Evolutionary conservation across 2,888 invertebrate species (phyloP).

Genomic region (Myopa tessellatipennis): DNA sequence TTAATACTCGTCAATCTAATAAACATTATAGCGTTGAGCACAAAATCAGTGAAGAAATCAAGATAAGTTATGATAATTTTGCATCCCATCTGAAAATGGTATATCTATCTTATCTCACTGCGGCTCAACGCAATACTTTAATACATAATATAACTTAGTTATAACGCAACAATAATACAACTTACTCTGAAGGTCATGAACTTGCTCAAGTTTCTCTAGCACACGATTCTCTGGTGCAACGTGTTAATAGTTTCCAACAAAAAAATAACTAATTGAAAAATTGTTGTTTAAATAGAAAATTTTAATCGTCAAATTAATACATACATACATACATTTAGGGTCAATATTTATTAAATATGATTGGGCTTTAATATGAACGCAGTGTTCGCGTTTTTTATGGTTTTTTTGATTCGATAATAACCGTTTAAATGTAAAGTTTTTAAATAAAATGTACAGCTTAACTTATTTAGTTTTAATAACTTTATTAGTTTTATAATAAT

Average conservation of each 20-base stretch:
- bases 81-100: no score
- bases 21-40: no score
- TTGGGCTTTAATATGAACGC: conserved; percentile 8
- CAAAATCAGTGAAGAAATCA: no score
- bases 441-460: conserved; percentile 31
- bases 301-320: conserved; percentile 24
- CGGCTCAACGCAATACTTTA: not conserved
- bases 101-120: not conserved
- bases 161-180: not conserved
- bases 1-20: no score
- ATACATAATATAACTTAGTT: not conserved
- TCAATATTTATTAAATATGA: conserved; percentile 9
- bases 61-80: no score
- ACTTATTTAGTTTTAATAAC: not conserved
- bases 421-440: not conserved
- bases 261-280: not conserved
- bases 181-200: not conserved
- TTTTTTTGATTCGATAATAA: conserved; percentile 11
- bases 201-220: not conserved
- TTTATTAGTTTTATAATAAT: not conserved
- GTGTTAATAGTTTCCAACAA: no score
- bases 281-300: conserved; percentile 10
- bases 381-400: not conserved
- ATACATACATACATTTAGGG: conserved; percentile 22
- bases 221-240: no score